Conservation (phyloP, 2,888 invertebrate genomes). For the Tribolium freemani region DNA sequence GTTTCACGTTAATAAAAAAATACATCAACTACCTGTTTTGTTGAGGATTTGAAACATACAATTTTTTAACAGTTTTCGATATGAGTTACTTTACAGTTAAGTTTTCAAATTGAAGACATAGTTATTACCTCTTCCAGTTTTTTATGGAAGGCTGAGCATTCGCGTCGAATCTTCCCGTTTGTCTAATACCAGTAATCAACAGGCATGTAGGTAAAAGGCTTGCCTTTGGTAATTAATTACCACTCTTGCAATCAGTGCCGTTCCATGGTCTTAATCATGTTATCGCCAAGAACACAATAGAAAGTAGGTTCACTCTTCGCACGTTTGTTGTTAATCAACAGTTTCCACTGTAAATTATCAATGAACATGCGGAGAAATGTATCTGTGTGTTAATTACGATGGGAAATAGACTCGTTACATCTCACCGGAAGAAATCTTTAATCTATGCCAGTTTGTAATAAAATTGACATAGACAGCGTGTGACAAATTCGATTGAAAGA, state of each 20-base stretch:
- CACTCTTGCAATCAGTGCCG: slow-evolving; percentile 2
- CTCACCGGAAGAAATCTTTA: slow-evolving; percentile 5
- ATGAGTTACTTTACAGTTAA: no score
- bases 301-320: slow-evolving; percentile 32
- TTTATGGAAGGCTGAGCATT: no score
- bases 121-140: no score
- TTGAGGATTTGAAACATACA: no score
- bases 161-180: neutral
- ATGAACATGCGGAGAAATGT: slow-evolving; percentile 7
- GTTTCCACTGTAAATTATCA: slow-evolving; percentile 27
- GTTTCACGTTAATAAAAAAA: no score
- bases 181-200: neutral
- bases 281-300: slow-evolving; percentile 21
- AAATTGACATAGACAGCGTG: no score
- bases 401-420: slow-evolving; percentile 7
- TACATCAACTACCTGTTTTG: no score
- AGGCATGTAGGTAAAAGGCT: slow-evolving; percentile 3
- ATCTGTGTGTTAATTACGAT: slow-evolving; percentile 22
- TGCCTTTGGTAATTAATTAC: slow-evolving; percentile 14
- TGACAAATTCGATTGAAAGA: neutral
- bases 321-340: slow-evolving; percentile 28
- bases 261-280: slow-evolving; percentile 8
- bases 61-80: no score
- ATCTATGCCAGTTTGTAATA: neutral
- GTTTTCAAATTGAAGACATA: no score